These are phyloP conservation scores for Drosophila sucinea DNA, from an alignment of 1,140 invertebrate species.

Conservation along the genomic window DNA sequence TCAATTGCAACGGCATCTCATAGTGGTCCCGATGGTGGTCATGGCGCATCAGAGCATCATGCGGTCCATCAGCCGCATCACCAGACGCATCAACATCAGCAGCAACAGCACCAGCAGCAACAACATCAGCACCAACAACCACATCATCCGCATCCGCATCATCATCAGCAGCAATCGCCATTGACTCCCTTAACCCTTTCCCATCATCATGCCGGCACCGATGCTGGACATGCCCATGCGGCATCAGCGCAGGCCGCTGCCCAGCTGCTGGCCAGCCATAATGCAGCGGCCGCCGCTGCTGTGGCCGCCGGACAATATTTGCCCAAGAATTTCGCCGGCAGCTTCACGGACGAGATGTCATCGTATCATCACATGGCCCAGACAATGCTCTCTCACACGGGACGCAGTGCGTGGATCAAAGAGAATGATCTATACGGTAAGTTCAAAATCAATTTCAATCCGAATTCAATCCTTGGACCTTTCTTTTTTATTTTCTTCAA, in stretches of 20 bases:
- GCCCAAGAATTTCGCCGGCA: constrained; percentile 74
- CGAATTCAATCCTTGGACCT: no score
- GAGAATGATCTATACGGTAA: constrained; percentile 81
- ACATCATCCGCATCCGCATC: constrained; percentile 44
- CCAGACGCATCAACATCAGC: constrained; percentile 33
- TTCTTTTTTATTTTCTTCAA: no score
- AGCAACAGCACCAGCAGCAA: constrained; percentile 37
- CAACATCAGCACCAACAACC: constrained; percentile 35
- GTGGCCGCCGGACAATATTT: constrained; percentile 77
- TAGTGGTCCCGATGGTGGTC: constrained; percentile 27
- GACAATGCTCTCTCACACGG: constrained; percentile 76
- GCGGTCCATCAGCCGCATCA: constrained; percentile 32
- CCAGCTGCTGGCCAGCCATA: constrained; percentile 74
- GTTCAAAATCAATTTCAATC: constrained; percentile 26
- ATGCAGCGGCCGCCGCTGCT: constrained; percentile 73
- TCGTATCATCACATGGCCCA: constrained; percentile 81
- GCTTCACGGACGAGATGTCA: constrained; percentile 76
- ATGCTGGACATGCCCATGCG: constrained; percentile 39
- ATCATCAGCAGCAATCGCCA: constrained; percentile 44
- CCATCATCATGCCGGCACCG: constrained; percentile 47
- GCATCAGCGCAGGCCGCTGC: constrained; percentile 75
- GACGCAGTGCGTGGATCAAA: constrained; percentile 77
- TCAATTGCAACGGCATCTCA: constrained; percentile 6
- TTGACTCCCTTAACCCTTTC: constrained; percentile 25
- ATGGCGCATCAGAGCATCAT: constrained; percentile 57